phyloP scores from a whole-genome alignment of 2,113 vertebrate species.

The Motacilla tschutschensis region DNA sequence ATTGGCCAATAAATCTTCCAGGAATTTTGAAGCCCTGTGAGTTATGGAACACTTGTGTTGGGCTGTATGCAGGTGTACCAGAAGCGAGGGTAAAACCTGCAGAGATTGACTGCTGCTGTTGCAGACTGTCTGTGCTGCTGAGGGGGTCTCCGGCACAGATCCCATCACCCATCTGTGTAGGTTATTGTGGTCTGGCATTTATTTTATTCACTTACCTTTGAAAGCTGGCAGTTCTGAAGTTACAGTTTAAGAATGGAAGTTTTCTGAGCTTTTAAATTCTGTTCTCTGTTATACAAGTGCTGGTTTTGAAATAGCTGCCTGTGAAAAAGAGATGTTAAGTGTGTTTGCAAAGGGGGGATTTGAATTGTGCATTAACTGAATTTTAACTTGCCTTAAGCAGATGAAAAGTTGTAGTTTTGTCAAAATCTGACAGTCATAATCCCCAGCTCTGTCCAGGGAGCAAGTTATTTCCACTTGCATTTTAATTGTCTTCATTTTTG shows the following conservation, averaged over 20 bases:
- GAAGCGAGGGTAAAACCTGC: not conserved
- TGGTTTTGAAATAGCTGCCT: not conserved
- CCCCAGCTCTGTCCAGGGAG: not conserved
- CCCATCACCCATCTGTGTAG: not conserved
- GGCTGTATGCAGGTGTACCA: not conserved
- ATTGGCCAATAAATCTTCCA: not conserved
- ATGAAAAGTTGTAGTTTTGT: not conserved
- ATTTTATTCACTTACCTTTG: not conserved
- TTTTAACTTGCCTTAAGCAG: not conserved
- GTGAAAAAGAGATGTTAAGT: not conserved
- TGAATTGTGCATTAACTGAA: not conserved
- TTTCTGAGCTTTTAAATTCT: not conserved
- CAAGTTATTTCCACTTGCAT: not conserved
- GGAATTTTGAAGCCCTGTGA: slow-evolving; percentile 1
- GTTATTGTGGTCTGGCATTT: not conserved
- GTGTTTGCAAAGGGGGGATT: not conserved
- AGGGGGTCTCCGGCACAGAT: not conserved
- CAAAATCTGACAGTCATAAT: not conserved
- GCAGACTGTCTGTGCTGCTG: not conserved
- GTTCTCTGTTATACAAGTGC: not conserved
- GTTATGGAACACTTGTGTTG: not conserved
- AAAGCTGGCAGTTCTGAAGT: not conserved
- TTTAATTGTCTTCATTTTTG: not conserved
- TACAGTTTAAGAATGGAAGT: not conserved
- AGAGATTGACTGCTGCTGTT: not conserved